Conservation (phyloP, 2,113 vertebrate species). For the Nerophis lumbriciformis region DNA sequence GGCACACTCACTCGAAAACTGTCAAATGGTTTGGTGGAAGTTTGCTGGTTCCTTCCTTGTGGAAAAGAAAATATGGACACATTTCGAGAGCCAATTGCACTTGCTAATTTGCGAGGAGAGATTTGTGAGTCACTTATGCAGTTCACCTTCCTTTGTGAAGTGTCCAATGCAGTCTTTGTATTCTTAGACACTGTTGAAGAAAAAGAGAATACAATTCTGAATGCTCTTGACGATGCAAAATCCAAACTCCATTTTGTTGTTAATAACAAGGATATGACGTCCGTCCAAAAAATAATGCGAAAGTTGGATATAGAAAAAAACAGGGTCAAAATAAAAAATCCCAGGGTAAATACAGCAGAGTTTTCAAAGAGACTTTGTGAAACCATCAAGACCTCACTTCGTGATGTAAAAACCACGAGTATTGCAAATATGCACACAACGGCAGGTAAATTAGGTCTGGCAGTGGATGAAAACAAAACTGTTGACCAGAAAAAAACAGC, state of each 20-base stretch:
- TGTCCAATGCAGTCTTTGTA: slow-evolving; percentile 69
- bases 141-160: slow-evolving; percentile 63
- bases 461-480: slow-evolving; percentile 1
- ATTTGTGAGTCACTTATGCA: slow-evolving; percentile 44
- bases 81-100: slow-evolving; percentile 47
- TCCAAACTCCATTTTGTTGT: slow-evolving; percentile 41
- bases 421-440: background rate
- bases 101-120: slow-evolving; percentile 66
- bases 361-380: slow-evolving; percentile 29
- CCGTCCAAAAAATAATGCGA: background rate
- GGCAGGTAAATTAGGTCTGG: background rate
- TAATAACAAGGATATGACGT: background rate
- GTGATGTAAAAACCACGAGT: background rate
- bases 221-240: slow-evolving; percentile 27
- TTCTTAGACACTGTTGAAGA: slow-evolving; percentile 62
- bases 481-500: background rate
- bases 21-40: slow-evolving; percentile 63
- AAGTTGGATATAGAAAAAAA: slow-evolving; percentile 23
- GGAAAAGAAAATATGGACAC: slow-evolving; percentile 21
- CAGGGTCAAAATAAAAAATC: background rate
- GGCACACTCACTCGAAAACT: slow-evolving; percentile 42
- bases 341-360: slow-evolving; percentile 6
- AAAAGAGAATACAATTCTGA: slow-evolving; percentile 42
- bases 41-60: slow-evolving; percentile 62
- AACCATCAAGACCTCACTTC: slow-evolving; percentile 11